Conservation (phyloP, 2,888 invertebrate species). For the Caradrina clavipalpis region DNA sequence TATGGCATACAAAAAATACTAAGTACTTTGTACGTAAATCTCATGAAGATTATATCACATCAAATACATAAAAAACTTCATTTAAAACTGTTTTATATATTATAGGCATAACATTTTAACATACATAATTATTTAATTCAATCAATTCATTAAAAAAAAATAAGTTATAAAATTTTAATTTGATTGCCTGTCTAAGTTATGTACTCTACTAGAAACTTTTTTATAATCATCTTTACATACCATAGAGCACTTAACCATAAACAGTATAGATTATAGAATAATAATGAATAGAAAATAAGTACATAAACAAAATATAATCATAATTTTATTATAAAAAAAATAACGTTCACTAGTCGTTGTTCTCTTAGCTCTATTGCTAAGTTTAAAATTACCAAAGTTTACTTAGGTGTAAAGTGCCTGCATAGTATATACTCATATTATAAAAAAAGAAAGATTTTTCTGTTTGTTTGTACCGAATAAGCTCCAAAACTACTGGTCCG, state of each 20-base stretch:
- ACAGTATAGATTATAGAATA: slow-evolving; percentile 15
- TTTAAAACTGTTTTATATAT: slow-evolving; percentile 24
- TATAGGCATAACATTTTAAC: slow-evolving; percentile 38
- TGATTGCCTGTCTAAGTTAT: slow-evolving; percentile 23
- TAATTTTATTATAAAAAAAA: slow-evolving; percentile 30
- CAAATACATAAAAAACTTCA: slow-evolving; percentile 60
- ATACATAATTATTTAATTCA: slow-evolving; percentile 31
- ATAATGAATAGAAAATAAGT: slow-evolving; percentile 48
- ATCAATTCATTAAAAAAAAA: slow-evolving; percentile 25
- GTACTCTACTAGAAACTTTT: slow-evolving; percentile 20
- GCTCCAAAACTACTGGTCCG: too few relatives aligned
- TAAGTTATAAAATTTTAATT: slow-evolving; percentile 17
- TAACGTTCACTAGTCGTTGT: slow-evolving; percentile 44
- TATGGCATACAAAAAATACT: slow-evolving; percentile 78
- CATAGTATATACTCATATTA: not conserved
- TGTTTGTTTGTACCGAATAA: too few relatives aligned
- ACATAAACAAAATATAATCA: slow-evolving; percentile 35
- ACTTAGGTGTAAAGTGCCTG: slow-evolving; percentile 29
- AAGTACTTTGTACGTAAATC: slow-evolving; percentile 84
- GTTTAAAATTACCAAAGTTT: slow-evolving; percentile 20
- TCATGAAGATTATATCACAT: slow-evolving; percentile 72
- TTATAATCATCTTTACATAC: slow-evolving; percentile 3
- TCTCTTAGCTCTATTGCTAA: slow-evolving; percentile 28
- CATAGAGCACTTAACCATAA: slow-evolving; percentile 35
- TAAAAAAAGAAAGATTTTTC: too few relatives aligned